phyloP scores from a whole-genome alignment of 2,797 vertebrate species.

The Periparus ater region DNA sequence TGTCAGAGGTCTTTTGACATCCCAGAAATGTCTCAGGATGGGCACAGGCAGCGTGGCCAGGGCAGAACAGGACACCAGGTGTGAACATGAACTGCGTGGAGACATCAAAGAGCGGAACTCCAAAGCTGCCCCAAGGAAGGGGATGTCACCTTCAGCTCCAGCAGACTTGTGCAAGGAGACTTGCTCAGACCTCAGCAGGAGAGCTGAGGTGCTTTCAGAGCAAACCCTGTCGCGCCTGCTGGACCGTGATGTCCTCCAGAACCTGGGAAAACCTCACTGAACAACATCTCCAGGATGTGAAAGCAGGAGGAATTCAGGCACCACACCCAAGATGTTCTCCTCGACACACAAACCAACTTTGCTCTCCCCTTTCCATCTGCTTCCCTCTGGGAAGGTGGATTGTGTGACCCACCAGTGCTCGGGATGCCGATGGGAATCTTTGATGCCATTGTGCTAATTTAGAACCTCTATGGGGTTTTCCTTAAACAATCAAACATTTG shows the following conservation, averaged over 20 bases:
- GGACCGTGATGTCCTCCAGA: neutral
- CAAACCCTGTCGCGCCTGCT: fast-evolving
- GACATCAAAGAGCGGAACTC: neutral
- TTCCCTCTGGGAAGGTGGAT: neutral
- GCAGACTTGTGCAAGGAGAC: fast-evolving
- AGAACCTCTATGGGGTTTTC: slow-evolving; percentile 8
- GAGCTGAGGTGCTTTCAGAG: neutral
- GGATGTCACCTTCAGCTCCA: neutral
- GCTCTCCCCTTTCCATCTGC: neutral
- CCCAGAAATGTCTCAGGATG: neutral
- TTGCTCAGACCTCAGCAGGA: neutral
- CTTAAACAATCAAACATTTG: neutral
- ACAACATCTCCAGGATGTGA: neutral
- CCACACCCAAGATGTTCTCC: neutral
- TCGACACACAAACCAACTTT: neutral
- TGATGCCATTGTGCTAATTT: slow-evolving; percentile 10
- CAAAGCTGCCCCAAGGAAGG: neutral
- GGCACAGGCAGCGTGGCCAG: neutral
- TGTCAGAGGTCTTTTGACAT: neutral
- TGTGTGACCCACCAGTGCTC: neutral
- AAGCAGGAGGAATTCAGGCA: neutral
- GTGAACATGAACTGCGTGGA: fast-evolving
- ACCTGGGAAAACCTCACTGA: neutral
- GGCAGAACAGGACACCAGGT: neutral
- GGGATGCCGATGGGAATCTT: neutral